Conservation (phyloP, 2,797 vertebrate species). For the Mycteria americana region DNA sequence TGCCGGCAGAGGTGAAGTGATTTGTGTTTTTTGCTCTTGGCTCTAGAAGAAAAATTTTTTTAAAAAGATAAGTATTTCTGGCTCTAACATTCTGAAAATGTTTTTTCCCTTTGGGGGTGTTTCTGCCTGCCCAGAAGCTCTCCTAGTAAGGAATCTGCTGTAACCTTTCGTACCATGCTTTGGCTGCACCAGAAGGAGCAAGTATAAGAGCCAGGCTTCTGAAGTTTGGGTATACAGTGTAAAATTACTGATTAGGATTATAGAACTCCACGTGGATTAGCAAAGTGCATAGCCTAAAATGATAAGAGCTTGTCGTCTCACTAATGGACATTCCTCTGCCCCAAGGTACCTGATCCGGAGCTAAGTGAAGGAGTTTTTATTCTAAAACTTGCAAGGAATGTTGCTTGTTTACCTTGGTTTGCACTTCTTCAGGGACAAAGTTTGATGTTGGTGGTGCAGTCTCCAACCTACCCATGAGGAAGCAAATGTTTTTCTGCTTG, state of each 20-base stretch:
- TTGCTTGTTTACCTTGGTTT: conserved; percentile 21
- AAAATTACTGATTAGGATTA: not conserved
- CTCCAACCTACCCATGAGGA: not conserved
- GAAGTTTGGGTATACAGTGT: not conserved
- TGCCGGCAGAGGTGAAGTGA: not conserved
- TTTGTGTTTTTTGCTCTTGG: conserved; percentile 5
- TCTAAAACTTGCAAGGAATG: conserved; percentile 24
- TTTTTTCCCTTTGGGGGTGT: not conserved
- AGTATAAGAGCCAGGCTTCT: not conserved
- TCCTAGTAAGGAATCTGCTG: not conserved
- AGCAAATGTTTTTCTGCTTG: not conserved
- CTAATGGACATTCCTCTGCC: not conserved
- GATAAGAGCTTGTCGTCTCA: not conserved
- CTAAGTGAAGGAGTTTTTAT: not conserved
- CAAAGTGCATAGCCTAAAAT: not conserved
- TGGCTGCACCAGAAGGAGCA: not conserved
- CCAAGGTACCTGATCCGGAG: not conserved
- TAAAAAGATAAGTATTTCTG: not conserved
- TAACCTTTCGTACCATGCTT: not conserved
- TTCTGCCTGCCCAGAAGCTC: not conserved
- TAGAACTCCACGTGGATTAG: not conserved
- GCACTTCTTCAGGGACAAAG: not conserved
- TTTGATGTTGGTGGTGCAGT: not conserved
- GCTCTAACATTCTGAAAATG: not conserved
- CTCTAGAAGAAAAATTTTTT: not conserved